Base-by-base conservation (phyloP, 2,888 invertebrate genomes). In the Thymelicus sylvestris region DNA sequence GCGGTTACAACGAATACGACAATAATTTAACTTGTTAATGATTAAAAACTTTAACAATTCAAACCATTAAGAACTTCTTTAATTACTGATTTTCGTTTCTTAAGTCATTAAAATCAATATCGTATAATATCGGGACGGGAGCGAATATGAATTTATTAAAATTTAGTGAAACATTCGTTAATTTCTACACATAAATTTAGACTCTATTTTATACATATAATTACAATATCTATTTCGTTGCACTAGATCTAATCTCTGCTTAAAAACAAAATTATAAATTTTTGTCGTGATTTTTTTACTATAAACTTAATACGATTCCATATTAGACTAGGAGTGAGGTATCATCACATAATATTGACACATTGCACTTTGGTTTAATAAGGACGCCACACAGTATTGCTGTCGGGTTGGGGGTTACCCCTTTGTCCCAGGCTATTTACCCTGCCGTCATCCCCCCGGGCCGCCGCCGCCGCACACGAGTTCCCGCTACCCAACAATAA, bases 331-430 rank as follows among this genome's bases (percentile, higher is more conserved):
- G 71, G 13, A 55, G 55, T 72, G 74, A 74, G 73, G 76, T 75
- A 75, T 74, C 68, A 57, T 74, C 70, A 70, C 7, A 48, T 65
- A 24, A 50, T 59, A 70, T 70, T 65, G 15, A 39, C 38, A 62
- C 39, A 38, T 39, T 19, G 63, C 39, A 24, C 57, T 47, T 52
- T n/a, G 15, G 59, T 59, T 93, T 94, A 97, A 93, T 97, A 97
- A 77, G 97, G 97, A 88, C 97, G 93, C 97, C 97, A 97, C 67
- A 97, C 97, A 60, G 96, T 96, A 83, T 96, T 95, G 77, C 95
- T 94, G 74, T 95, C 95, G 73, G 95, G 95, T 77, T 95, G 95
- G 19, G 94, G 95, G 76, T 95, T 95, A n/a, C 95, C 95, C 76
- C 95, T 88, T 77, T 94, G 95, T 44, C 93, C 94, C 48, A 94